Conservation (phyloP, 2,888 invertebrate species). For the Ecdyonurus torrentis region DNA sequence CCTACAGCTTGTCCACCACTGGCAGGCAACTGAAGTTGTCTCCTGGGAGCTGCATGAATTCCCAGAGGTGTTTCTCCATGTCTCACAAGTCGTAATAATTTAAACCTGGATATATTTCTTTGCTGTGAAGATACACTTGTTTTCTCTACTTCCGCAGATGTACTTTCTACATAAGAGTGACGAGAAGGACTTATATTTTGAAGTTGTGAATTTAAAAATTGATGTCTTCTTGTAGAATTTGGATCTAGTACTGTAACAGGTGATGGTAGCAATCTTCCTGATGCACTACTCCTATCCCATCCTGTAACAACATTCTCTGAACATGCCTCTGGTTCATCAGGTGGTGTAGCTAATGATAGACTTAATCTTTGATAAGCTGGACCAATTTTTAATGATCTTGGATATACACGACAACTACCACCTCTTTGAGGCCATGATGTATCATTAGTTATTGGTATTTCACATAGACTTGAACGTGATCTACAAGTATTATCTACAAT, state of each 20-base stretch:
- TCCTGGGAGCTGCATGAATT: conserved; percentile 50
- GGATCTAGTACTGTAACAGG: conserved; percentile 28
- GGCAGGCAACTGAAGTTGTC: conserved; percentile 28
- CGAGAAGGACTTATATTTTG: neutral
- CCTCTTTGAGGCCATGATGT: neutral
- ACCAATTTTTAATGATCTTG: neutral
- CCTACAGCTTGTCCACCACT: conserved; percentile 36
- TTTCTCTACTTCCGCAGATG: neutral
- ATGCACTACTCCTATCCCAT: conserved; percentile 7
- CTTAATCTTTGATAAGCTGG: neutral
- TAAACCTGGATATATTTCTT: conserved; percentile 14
- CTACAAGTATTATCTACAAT: neutral
- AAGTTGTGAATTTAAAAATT: conserved; percentile 31
- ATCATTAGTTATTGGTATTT: neutral
- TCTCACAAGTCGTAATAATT: conserved; percentile 41
- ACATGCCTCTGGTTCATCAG: neutral
- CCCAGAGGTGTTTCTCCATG: conserved; percentile 51
- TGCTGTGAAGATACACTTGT: neutral
- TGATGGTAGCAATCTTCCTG: conserved; percentile 5
- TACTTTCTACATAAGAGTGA: neutral
- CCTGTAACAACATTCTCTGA: conserved; percentile 12
- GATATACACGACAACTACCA: neutral
- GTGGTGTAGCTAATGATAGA: neutral
- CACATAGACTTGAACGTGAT: neutral
- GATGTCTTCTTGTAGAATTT: conserved; percentile 33